phyloP scores from a whole-genome alignment of 1,140 invertebrate genomes.

The Augochlora pura region DNA sequence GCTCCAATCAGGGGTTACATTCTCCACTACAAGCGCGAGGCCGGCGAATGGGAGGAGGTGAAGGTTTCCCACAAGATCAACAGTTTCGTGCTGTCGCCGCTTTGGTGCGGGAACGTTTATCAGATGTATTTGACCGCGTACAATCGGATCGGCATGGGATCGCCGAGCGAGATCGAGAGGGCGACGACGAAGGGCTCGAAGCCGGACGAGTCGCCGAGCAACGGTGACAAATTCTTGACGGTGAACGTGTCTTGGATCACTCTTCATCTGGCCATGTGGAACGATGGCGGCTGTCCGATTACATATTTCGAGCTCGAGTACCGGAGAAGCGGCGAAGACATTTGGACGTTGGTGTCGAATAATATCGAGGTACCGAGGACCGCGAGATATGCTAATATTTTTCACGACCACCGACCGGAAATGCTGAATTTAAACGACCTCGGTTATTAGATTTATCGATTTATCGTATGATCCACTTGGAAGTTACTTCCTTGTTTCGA shows the following conservation, averaged over 20 bases:
- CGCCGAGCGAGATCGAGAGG: constrained; percentile 92
- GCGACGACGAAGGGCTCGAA: constrained; percentile 92
- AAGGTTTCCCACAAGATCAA: constrained; percentile 89
- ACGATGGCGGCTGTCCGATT: constrained; percentile 93
- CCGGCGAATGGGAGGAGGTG: constrained; percentile 93
- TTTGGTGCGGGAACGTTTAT: constrained; percentile 94
- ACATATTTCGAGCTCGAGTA: constrained; percentile 93
- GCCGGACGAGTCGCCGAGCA: constrained; percentile 86
- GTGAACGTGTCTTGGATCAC: constrained; percentile 94
- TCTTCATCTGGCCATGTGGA: constrained; percentile 93
- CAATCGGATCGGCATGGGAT: constrained; percentile 92
- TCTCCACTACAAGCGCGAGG: constrained; percentile 93
- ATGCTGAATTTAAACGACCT: too few relatives aligned
- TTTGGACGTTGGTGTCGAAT: constrained; percentile 83
- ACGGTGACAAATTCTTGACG: constrained; percentile 85
- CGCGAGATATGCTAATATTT: neutral
- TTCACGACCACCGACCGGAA: too few relatives aligned
- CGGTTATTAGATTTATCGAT: too few relatives aligned
- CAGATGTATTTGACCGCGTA: constrained; percentile 93
- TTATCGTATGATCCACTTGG: too few relatives aligned
- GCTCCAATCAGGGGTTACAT: constrained; percentile 86
- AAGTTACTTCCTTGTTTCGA: too few relatives aligned
- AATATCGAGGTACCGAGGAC: constrained; percentile 79
- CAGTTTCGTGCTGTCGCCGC: constrained; percentile 87
- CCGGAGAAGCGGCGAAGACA: constrained; percentile 80